A percentile compares a stretch with the other conserved stretches of the same genome.
Evolutionary conservation across 2,113 vertebrate species (phyloP).

Genomic region (Periophthalmus modestus): DNA sequence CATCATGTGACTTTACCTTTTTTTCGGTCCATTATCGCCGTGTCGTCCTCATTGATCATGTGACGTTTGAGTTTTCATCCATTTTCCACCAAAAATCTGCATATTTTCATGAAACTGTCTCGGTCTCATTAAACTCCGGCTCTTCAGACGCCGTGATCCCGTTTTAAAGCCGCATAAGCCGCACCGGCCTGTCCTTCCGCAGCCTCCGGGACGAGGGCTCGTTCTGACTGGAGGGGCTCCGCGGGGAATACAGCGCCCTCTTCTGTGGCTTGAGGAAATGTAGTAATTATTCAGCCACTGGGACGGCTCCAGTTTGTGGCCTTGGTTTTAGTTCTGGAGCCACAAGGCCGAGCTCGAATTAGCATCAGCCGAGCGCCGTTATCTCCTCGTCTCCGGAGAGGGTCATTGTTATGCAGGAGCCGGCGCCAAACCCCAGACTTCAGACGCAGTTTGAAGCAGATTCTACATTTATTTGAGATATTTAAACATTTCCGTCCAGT

Average conservation of each 20-base stretch:
- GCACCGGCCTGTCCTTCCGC: not conserved
- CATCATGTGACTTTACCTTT: too few species aligned
- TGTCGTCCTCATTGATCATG: too few species aligned
- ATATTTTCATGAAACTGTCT: too few species aligned
- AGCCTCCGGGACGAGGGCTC: not conserved
- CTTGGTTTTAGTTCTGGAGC: slow-evolving; percentile 15
- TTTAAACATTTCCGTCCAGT: not conserved
- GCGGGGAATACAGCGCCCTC: slow-evolving; percentile 52
- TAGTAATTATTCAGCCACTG: slow-evolving; percentile 7
- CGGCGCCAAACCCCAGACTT: slow-evolving; percentile 10
- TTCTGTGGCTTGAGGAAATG: slow-evolving; percentile 24
- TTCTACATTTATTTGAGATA: slow-evolving; percentile 39
- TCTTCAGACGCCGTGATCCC: too few species aligned
- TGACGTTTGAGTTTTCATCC: too few species aligned
- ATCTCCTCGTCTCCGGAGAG: slow-evolving; percentile 8
- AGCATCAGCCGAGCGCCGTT: slow-evolving; percentile 3
- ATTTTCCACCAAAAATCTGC: too few species aligned
- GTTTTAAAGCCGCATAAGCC: too few species aligned
- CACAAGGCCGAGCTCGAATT: slow-evolving; percentile 13
- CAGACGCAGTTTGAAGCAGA: slow-evolving; percentile 4
- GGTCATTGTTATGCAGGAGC: slow-evolving; percentile 11
- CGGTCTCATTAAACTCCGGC: too few species aligned
- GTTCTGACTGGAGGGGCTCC: slow-evolving; percentile 13
- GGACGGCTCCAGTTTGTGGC: slow-evolving; percentile 18
- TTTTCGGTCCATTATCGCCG: too few species aligned